These are phyloP conservation scores for Astyanax mexicanus DNA, from an alignment of 2,797 vertebrate genomes.

Conservation along the genomic window DNA sequence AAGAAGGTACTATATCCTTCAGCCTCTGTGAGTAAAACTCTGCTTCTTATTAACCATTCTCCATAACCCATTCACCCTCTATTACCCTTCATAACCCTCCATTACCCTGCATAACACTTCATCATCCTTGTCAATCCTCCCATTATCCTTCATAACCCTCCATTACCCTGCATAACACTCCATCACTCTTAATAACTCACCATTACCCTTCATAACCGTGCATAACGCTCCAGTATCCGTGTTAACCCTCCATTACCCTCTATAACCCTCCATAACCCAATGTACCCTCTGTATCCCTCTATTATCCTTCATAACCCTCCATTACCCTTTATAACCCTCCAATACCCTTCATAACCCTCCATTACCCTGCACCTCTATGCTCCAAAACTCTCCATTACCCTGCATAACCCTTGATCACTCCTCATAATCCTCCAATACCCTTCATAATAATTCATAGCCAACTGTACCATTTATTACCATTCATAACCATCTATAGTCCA, in stretches of 20 bases:
- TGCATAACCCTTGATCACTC: too few species aligned
- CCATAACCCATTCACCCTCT: too few species aligned
- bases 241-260: too few species aligned
- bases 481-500: too few species aligned
- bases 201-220: neutral
- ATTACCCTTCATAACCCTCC: slow-evolving; percentile 15
- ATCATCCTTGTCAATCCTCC: neutral
- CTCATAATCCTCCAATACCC: too few species aligned
- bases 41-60: slow-evolving; percentile 51
- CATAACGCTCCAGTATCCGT: too few species aligned
- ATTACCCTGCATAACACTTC: neutral
- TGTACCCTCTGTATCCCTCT: too few species aligned
- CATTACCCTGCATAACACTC: neutral
- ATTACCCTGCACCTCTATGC: neutral
- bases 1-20: slow-evolving; percentile 88
- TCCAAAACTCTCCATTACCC: slow-evolving; percentile 12
- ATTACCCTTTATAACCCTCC: neutral
- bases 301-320: slow-evolving; percentile 15
- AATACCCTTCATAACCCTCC: slow-evolving; percentile 15
- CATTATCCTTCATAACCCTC: slow-evolving; percentile 14
- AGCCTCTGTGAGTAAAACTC: slow-evolving; percentile 67
- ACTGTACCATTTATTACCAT: too few species aligned
- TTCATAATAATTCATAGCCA: too few species aligned
- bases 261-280: too few species aligned
- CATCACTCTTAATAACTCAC: neutral